Conservation (phyloP, 2,888 invertebrate genomes). For the Pristionchus mayeri region DNA sequence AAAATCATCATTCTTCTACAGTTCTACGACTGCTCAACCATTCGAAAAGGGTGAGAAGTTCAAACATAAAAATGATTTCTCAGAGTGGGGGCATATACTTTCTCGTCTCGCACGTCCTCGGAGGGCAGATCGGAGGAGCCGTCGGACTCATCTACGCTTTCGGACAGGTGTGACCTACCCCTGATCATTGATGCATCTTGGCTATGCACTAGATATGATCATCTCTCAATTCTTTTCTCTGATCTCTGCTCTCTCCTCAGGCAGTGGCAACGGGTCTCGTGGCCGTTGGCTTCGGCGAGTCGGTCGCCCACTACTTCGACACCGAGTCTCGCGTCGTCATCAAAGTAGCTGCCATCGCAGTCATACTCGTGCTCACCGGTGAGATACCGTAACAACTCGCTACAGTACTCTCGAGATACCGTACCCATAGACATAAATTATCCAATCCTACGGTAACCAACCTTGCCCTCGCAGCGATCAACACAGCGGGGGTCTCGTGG, state of each 20-base stretch:
- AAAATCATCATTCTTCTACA: too few species aligned
- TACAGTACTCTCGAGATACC: neutral
- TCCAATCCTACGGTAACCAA: neutral
- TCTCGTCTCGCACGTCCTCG: slow-evolving; percentile 92
- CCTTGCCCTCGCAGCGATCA: slow-evolving; percentile 82
- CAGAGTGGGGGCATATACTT: slow-evolving; percentile 99
- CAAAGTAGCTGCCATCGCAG: slow-evolving; percentile 88
- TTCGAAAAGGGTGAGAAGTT: neutral
- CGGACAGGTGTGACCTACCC: slow-evolving; percentile 85
- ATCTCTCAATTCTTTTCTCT: neutral
- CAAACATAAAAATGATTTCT: slow-evolving; percentile 46
- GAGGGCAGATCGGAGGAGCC: slow-evolving; percentile 92
- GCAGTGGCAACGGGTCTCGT: slow-evolving; percentile 96
- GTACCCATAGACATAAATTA: neutral
- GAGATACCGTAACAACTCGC: neutral
- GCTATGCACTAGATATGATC: neutral
- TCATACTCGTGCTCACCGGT: slow-evolving; percentile 84
- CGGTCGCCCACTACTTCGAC: slow-evolving; percentile 89
- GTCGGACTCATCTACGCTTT: slow-evolving; percentile 94
- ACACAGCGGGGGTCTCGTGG: slow-evolving; percentile 97
- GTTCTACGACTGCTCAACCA: neutral
- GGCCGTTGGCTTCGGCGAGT: slow-evolving; percentile 96
- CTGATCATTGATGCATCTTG: neutral
- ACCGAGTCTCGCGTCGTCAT: slow-evolving; percentile 85
- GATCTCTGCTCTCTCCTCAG: slow-evolving; percentile 79